These are phyloP conservation scores for Dendrolimus pini DNA, from an alignment of 2,888 invertebrate species.

Conservation along the genomic window DNA sequence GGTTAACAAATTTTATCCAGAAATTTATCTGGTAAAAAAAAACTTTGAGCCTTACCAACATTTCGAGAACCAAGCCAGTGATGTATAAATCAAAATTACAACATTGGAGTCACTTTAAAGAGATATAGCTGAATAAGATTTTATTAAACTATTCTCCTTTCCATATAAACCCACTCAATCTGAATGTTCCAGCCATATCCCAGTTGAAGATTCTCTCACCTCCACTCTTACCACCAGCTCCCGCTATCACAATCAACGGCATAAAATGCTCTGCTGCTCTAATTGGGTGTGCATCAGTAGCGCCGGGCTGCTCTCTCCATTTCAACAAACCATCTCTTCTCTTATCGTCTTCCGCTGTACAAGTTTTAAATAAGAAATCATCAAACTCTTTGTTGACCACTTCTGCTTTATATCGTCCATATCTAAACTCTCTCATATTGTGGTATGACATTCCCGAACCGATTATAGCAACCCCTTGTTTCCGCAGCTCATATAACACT, in stretches of 20 bases:
- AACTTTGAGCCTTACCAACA: no score
- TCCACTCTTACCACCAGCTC: constrained; percentile 49
- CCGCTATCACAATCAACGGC: constrained; percentile 59
- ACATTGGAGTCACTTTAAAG: no score
- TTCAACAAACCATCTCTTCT: constrained; percentile 36
- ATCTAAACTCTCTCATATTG: constrained; percentile 60
- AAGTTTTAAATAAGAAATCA: constrained; percentile 48
- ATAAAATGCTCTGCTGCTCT: constrained; percentile 62
- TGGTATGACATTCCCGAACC: constrained; percentile 71
- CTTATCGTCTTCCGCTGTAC: constrained; percentile 42
- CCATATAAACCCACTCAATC: constrained; percentile 63
- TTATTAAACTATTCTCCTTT: constrained; percentile 18
- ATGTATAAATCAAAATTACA: no score
- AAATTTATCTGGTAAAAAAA: no score
- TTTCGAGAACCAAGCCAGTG: no score
- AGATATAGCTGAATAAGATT: no score
- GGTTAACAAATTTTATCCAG: no score
- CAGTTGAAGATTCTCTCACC: constrained; percentile 61
- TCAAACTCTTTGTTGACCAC: constrained; percentile 62
- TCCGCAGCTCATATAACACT: constrained; percentile 46
- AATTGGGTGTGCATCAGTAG: constrained; percentile 54
- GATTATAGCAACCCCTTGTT: constrained; percentile 56
- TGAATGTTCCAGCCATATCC: constrained; percentile 54
- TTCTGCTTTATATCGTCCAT: constrained; percentile 20
- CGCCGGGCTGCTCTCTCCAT: constrained; percentile 53